Percentiles rank a stretch among this genome's conserved stretches.
phyloP scores from a whole-genome alignment of 1,140 invertebrate genomes.

The Phymorhynchus buccinoides region DNA sequence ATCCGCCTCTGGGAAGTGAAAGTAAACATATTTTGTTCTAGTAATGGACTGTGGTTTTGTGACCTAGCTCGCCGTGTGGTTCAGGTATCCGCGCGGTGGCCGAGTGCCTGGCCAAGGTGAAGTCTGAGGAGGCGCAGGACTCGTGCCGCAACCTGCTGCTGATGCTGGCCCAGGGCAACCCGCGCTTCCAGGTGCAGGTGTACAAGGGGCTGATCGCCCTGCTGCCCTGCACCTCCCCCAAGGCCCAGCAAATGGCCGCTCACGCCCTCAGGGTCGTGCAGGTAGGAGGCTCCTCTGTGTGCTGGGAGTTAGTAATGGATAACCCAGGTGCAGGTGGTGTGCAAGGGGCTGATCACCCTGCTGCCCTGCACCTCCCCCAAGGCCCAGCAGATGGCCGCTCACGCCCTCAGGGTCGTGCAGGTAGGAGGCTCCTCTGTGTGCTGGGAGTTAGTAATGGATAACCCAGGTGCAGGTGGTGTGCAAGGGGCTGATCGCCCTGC shows the following conservation, averaged over 20 bases:
- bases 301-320: not conserved
- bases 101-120: conserved; percentile 73
- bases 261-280: conserved; percentile 70
- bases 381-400: conserved; percentile 52
- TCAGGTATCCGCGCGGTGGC: conserved; percentile 72
- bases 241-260: conserved; percentile 74
- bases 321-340: conserved; percentile 59
- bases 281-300: conserved; percentile 48
- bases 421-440: no score
- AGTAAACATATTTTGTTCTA: no score
- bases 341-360: conserved; percentile 73
- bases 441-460: no score
- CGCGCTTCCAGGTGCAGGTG: conserved; percentile 72
- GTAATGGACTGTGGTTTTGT: no score
- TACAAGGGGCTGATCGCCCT: conserved; percentile 74
- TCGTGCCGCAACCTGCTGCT: conserved; percentile 68
- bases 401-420: no score
- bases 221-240: conserved; percentile 73
- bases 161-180: conserved; percentile 72
- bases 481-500: conserved; percentile 73
- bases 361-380: conserved; percentile 74
- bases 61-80: not conserved
- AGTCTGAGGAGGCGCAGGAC: conserved; percentile 72
- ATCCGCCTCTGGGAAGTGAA: no score
- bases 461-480: conserved; percentile 73